Evolutionary conservation across 2,888 invertebrate genomes (phyloP).

Genomic region (Creontiades dilutus): DNA sequence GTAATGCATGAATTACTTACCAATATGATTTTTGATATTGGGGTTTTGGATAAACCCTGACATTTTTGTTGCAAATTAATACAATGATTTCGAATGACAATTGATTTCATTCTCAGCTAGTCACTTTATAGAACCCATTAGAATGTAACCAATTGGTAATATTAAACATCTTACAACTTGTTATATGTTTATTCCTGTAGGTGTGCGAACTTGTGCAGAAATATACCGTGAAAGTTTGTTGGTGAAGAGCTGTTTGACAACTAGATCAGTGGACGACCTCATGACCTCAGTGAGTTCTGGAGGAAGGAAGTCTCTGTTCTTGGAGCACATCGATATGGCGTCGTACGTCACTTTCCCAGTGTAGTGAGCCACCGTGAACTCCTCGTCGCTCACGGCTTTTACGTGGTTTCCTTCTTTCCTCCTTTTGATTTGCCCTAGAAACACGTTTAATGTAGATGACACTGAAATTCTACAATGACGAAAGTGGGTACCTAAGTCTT

Average conservation of each 20-base stretch:
- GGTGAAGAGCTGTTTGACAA: slow-evolving; percentile 88
- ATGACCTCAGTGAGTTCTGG: slow-evolving; percentile 94
- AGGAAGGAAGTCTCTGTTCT: slow-evolving; percentile 94
- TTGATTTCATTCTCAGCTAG: too few species aligned
- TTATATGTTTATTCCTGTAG: too few species aligned
- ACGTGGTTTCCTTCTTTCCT: slow-evolving; percentile 76
- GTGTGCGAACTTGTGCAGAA: background rate
- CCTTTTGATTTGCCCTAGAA: slow-evolving; percentile 73
- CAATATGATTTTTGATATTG: too few species aligned
- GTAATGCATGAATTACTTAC: too few species aligned
- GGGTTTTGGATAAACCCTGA: too few species aligned
- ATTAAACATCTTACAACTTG: too few species aligned
- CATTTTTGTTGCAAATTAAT: too few species aligned
- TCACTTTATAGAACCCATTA: too few species aligned
- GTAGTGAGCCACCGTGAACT: slow-evolving; percentile 93
- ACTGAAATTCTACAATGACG: too few species aligned
- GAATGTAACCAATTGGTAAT: too few species aligned
- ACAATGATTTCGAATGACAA: too few species aligned
- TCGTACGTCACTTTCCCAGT: slow-evolving; percentile 93
- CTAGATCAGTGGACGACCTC: slow-evolving; percentile 85
- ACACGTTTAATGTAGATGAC: background rate
- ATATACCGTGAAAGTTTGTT: slow-evolving; percentile 84
- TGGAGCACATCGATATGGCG: slow-evolving; percentile 89
- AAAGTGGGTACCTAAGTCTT: too few species aligned
- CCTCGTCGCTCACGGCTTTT: slow-evolving; percentile 81